phyloP scores from a whole-genome alignment of 2,797 vertebrate genomes.

The Avahi laniger region DNA sequence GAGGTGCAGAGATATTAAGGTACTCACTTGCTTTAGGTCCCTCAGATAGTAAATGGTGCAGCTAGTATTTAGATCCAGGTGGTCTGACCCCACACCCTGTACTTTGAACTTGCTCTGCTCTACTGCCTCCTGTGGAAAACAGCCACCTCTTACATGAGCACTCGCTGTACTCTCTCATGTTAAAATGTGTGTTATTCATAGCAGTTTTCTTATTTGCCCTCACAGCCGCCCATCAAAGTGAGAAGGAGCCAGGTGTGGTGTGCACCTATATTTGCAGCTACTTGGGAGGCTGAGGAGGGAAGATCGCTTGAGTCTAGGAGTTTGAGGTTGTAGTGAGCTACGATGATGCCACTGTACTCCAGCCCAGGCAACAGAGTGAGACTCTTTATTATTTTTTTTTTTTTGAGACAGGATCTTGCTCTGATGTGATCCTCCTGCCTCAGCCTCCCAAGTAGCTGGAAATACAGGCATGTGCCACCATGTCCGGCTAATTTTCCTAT shows the following conservation, averaged over 20 bases:
- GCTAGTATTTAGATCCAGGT: background rate
- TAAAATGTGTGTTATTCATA: constrained; percentile 31
- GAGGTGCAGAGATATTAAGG: background rate
- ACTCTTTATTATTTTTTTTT: too few species aligned
- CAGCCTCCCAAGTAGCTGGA: too few species aligned
- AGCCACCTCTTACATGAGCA: background rate
- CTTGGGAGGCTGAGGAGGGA: too few species aligned
- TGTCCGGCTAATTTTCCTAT: too few species aligned
- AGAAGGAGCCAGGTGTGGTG: background rate
- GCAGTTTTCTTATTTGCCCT: background rate
- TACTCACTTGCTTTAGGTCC: constrained; percentile 1
- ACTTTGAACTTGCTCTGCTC: background rate
- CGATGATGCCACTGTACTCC: too few species aligned
- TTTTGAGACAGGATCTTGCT: too few species aligned
- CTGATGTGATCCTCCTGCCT: too few species aligned
- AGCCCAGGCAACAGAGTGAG: too few species aligned
- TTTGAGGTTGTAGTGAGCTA: too few species aligned
- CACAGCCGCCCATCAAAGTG: background rate
- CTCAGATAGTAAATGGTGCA: background rate
- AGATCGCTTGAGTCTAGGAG: too few species aligned
- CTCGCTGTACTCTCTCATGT: background rate
- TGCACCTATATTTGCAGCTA: too few species aligned
- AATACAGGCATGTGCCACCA: too few species aligned
- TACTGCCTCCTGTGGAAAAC: background rate
- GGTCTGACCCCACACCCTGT: background rate